Conservation (phyloP, 1,140 invertebrate genomes). For the Sycophila sp. region DNA sequence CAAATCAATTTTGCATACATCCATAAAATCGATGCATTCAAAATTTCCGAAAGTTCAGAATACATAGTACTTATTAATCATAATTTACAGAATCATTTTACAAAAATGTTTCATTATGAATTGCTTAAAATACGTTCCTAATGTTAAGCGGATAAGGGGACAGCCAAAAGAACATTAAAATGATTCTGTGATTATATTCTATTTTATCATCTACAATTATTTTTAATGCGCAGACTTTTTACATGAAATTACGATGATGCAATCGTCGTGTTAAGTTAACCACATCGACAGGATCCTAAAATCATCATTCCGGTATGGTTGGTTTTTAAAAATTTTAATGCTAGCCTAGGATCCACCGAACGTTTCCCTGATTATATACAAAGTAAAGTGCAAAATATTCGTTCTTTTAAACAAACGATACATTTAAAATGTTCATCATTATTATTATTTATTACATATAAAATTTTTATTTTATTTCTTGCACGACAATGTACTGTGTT, state of each 20-base stretch:
- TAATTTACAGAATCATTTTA: constrained; percentile 10
- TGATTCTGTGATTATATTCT: background rate
- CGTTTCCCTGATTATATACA: constrained; percentile 30
- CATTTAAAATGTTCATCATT: constrained; percentile 4
- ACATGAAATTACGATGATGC: constrained; percentile 15
- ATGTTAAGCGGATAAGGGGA: too few species aligned
- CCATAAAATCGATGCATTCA: background rate
- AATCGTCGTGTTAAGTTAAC: background rate
- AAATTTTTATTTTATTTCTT: constrained; percentile 29
- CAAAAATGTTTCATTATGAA: too few species aligned
- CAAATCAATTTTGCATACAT: constrained; percentile 30
- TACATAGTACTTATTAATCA: too few species aligned
- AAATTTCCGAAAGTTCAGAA: too few species aligned
- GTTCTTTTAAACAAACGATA: constrained; percentile 7
- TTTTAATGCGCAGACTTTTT: constrained; percentile 23
- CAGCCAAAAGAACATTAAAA: background rate
- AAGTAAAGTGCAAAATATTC: constrained; percentile 32
- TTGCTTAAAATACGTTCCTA: too few species aligned
- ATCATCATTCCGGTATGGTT: background rate
- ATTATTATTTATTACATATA: constrained; percentile 11
- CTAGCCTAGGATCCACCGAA: constrained; percentile 16
- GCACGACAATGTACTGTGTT: background rate
- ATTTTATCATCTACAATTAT: constrained; percentile 9
- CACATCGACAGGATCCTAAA: background rate
- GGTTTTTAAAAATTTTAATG: constrained; percentile 4